A percentile compares a stretch with the other conserved stretches of the same genome.
These are phyloP conservation scores for Drosophila bipectinata DNA, from an alignment of 1,140 invertebrate genomes.

Conservation along the genomic window DNA sequence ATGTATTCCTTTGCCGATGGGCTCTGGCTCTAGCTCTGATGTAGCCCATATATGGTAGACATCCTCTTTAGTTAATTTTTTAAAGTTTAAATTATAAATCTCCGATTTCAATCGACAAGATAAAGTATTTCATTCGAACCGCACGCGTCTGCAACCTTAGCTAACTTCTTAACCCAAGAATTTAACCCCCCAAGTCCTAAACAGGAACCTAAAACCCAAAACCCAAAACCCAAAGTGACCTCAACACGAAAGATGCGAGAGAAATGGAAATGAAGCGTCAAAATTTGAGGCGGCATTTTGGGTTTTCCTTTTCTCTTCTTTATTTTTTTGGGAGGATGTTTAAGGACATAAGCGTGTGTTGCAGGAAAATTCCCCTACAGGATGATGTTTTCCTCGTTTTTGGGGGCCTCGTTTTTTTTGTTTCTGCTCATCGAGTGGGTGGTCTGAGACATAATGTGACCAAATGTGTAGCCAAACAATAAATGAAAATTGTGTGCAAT, in stretches of 20 bases:
- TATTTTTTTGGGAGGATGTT: conserved; percentile 12
- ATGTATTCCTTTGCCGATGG: conserved; percentile 29
- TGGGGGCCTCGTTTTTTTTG: conserved; percentile 49
- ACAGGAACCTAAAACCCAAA: conserved; percentile 4
- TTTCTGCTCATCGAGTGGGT: conserved; percentile 23
- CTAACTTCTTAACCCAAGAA: conserved; percentile 20
- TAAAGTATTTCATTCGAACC: conserved; percentile 5
- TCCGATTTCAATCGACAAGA: conserved; percentile 37
- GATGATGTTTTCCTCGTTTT: neutral
- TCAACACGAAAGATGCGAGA: conserved; percentile 41
- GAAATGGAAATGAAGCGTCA: conserved; percentile 48
- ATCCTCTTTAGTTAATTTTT: neutral
- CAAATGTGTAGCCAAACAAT: conserved; percentile 82
- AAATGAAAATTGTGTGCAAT: conserved; percentile 83
- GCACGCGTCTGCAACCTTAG: conserved; percentile 32
- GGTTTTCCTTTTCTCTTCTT: conserved; percentile 25
- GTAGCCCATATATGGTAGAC: neutral
- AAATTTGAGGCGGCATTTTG: conserved; percentile 45
- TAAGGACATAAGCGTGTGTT: conserved; percentile 6
- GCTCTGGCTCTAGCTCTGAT: conserved; percentile 40
- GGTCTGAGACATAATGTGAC: conserved; percentile 67
- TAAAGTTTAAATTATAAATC: conserved; percentile 12
- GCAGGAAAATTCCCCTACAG: neutral
- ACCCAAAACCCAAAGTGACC: conserved; percentile 41
- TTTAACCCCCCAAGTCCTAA: conserved; percentile 6